phyloP scores from a whole-genome alignment of 2,888 invertebrate species.

The Anaspis maculata region DNA sequence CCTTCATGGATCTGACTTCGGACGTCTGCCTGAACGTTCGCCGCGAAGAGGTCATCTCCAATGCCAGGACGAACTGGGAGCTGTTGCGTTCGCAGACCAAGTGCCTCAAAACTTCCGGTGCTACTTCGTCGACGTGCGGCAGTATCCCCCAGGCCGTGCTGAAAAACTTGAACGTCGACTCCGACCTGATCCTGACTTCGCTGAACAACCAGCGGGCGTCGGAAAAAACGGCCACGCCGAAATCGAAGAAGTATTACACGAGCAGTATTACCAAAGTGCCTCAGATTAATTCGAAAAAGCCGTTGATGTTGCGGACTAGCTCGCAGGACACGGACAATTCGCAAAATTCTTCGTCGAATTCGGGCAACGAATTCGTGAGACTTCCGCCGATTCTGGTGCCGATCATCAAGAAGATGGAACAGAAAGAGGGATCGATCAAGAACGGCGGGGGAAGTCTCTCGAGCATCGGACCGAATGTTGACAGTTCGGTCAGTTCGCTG shows the following conservation, averaged over 20 bases:
- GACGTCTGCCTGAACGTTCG: slow-evolving; percentile 52
- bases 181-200: slow-evolving; percentile 40
- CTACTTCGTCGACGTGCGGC: too few relatives aligned
- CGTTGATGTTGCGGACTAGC: slow-evolving; percentile 37
- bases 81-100: slow-evolving; percentile 59
- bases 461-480: slow-evolving; percentile 62
- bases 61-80: slow-evolving; percentile 84
- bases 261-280: slow-evolving; percentile 29
- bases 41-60: slow-evolving; percentile 76
- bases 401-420: slow-evolving; percentile 56
- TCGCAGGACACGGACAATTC: slow-evolving; percentile 57
- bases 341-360: slow-evolving; percentile 48
- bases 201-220: slow-evolving; percentile 46
- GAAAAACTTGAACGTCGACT: slow-evolving; percentile 34
- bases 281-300: slow-evolving; percentile 42
- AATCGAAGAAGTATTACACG: slow-evolving; percentile 18
- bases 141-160: slow-evolving; percentile 4
- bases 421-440: slow-evolving; percentile 23
- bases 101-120: too few relatives aligned
- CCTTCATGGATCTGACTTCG: slow-evolving; percentile 55
- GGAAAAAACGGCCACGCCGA: too few relatives aligned
- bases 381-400: slow-evolving; percentile 65
- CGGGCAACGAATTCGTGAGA: slow-evolving; percentile 48
- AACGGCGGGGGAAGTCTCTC: slow-evolving; percentile 57
- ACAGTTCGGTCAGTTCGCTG: slow-evolving; percentile 45